Conservation (phyloP, 1,140 invertebrate genomes). For the Drosophila punjabiensis region DNA sequence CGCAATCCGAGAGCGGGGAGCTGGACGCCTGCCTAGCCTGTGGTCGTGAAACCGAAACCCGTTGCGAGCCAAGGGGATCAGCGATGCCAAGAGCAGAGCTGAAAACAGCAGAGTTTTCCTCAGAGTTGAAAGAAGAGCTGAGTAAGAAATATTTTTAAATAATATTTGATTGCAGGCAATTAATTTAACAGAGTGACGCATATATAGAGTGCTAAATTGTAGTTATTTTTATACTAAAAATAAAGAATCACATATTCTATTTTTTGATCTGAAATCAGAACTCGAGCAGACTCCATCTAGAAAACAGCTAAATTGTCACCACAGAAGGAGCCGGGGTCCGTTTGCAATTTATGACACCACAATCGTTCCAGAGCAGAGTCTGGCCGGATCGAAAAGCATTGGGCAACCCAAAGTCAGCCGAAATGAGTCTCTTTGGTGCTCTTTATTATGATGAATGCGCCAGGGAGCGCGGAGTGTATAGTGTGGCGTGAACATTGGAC, state of each 20-base stretch:
- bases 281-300: neutral
- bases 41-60: conserved; percentile 65
- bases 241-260: no score
- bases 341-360: conserved; percentile 78
- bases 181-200: neutral
- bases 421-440: conserved; percentile 76
- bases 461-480: conserved; percentile 9
- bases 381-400: conserved; percentile 62
- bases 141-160: neutral
- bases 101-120: neutral
- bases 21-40: conserved; percentile 29
- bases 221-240: no score
- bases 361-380: conserved; percentile 58
- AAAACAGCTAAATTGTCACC: neutral
- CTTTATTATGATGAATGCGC: conserved; percentile 76
- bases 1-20: conserved; percentile 34
- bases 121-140: neutral
- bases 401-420: conserved; percentile 54
- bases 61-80: conserved; percentile 15
- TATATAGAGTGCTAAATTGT: neutral
- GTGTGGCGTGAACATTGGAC: conserved; percentile 5
- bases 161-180: neutral
- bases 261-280: neutral
- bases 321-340: conserved; percentile 43
- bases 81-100: conserved; percentile 8